Base-by-base conservation (phyloP, 2,113 vertebrate species). In the Nothobranchius kuhntae region DNA sequence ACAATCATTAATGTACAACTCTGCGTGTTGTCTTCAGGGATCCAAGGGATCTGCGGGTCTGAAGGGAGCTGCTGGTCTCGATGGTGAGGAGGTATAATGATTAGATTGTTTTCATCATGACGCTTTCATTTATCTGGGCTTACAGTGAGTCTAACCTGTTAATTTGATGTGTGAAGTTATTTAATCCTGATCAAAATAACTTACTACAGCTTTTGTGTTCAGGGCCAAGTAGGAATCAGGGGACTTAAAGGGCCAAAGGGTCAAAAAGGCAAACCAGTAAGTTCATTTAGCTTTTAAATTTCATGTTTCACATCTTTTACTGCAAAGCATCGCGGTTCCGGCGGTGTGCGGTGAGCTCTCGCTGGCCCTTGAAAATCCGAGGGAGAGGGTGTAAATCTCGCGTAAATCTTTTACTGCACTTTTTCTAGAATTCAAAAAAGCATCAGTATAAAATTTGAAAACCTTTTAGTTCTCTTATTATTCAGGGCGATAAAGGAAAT, bases 11-110 rank as follows among this genome's bases (percentile, higher is more conserved):
- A 13, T 66, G n/a, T 50, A 38, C 46, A 0, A 61, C 14, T 65
- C 11, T 45, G 6, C 21, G 9, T 86, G 6, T 67, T n/a, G 13
- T 50, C 21, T 68, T 53, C 66, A 94, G 93, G 93, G 93, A 72
- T 75, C 74, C 13, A 42, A n/a, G 68, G 93, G 92, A 72, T 13
- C 51, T 56, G 3, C 45, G 26, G 93, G 92, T 21, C 75, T 64
- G 60, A 63, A 84, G 40, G 92, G 92, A 75, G 75, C 71, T 77
- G 74, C 85, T 77, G 93, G 93, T 85, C 80, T 92, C 85, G 88
- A 93, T 91, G 93, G 93, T 93, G 93, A 93, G 90, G 92, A 93
- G 93, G 93, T 94, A 94, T 76, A 91, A 89, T 86, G 83, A 88
- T 90, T 77, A 85, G 65, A 85, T 54, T 89, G 74, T 81, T 60